These are phyloP conservation scores for Lepidochrysops patricia DNA, from an alignment of 2,888 invertebrate species.

Conservation along the genomic window DNA sequence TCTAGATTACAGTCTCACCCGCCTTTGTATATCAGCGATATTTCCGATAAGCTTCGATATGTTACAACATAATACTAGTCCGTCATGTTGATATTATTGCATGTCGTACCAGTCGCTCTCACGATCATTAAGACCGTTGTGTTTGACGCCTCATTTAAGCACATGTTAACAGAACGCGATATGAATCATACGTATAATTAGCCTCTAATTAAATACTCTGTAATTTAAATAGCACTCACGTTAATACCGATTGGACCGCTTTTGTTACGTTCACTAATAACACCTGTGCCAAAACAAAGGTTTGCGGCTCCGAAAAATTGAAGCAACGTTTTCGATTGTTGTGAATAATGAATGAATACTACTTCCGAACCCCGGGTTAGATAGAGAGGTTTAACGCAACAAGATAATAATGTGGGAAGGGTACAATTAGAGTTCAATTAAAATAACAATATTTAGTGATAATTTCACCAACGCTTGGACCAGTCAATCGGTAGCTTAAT, in stretches of 20 bases:
- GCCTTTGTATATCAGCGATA: neutral
- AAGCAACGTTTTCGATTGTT: neutral
- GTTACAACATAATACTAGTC: neutral
- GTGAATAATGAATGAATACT: neutral
- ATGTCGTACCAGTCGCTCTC: conserved; percentile 8
- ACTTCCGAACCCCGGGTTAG: neutral
- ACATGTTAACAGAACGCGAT: conserved; percentile 11
- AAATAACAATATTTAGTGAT: no score
- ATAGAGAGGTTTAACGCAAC: neutral
- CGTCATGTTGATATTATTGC: neutral
- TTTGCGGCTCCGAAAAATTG: neutral
- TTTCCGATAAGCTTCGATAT: neutral
- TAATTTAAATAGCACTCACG: conserved; percentile 3
- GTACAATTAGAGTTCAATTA: no score
- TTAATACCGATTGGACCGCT: neutral
- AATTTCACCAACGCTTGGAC: no score
- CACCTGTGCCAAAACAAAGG: conserved; percentile 3
- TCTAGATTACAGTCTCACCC: no score
- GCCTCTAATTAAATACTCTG: conserved; percentile 10
- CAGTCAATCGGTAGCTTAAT: no score
- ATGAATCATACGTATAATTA: conserved; percentile 9
- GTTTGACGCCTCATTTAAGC: conserved; percentile 12
- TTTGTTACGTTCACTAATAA: conserved; percentile 1
- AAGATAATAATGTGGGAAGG: neutral
- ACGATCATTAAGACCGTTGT: conserved; percentile 5